Percentiles rank a stretch among this genome's conserved stretches.
Evolutionary conservation across 1,140 invertebrate genomes (phyloP).

Genomic region (Scaptomyza montana): DNA sequence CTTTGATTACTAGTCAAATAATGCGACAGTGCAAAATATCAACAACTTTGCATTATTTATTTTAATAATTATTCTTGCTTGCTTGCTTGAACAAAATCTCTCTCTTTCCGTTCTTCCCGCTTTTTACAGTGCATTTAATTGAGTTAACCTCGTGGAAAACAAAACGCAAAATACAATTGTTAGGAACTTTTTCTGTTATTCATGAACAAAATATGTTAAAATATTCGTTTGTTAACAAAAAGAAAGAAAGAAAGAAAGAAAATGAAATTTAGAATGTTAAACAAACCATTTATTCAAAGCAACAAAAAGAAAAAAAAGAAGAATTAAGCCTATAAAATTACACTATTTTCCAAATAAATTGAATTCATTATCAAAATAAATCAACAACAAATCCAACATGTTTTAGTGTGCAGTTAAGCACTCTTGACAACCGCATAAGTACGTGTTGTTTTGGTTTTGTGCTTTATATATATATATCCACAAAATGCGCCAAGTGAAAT

Average conservation of each 20-base stretch:
- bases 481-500: neutral
- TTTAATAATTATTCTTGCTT: conserved; percentile 23
- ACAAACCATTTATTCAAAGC: neutral
- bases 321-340: neutral
- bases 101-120: neutral
- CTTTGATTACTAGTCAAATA: conserved; percentile 73
- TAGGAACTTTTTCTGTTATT: neutral
- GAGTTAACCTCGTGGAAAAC: neutral
- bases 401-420: neutral
- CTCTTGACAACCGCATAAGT: conserved; percentile 1
- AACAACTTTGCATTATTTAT: conserved; percentile 75
- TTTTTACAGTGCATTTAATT: conserved; percentile 2
- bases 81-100: neutral
- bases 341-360: conserved; percentile 1
- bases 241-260: neutral
- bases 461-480: neutral
- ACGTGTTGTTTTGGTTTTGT: neutral
- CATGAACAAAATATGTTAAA: neutral
- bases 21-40: conserved; percentile 72
- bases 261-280: neutral
- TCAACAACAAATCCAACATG: neutral
- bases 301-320: too few relatives aligned
- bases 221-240: neutral
- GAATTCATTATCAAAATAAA: neutral
- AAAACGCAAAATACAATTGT: neutral